phyloP scores from a whole-genome alignment of 2,797 vertebrate species.

The Acomys russatus region DNA sequence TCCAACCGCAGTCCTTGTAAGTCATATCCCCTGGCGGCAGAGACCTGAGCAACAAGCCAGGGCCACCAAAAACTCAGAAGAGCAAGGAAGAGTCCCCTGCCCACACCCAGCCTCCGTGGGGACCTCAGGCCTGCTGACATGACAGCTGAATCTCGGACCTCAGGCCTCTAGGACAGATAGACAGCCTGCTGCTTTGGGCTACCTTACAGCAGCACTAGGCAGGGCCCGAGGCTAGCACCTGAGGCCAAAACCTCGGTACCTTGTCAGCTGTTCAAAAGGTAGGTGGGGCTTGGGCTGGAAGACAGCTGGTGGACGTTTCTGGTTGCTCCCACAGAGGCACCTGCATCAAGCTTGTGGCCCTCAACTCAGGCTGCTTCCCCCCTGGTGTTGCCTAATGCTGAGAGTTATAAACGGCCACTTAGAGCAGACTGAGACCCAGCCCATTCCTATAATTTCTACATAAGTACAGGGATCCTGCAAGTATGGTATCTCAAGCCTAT shows the following conservation, averaged over 20 bases:
- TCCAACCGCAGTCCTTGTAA: not conserved
- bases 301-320: not conserved
- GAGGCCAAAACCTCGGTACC: too few species aligned
- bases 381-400: not conserved
- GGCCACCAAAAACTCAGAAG: not conserved
- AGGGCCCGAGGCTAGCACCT: not conserved
- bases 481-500: not conserved
- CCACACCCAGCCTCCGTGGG: not conserved
- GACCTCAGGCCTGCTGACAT: not conserved
- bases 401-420: too few species aligned
- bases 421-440: not conserved
- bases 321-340: not conserved
- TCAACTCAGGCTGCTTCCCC: accelerated
- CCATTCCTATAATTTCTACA: not conserved
- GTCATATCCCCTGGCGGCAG: not conserved
- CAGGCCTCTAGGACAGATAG: not conserved
- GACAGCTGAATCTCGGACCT: not conserved
- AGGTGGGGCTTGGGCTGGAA: not conserved
- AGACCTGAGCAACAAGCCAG: not conserved
- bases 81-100: not conserved
- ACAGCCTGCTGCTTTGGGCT: not conserved
- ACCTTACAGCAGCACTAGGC: not conserved
- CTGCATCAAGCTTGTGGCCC: accelerated
- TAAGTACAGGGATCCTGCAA: not conserved
- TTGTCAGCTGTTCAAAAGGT: not conserved